phyloP scores from a whole-genome alignment of 1,140 invertebrate species.

The Panagrolaimus sp. region DNA sequence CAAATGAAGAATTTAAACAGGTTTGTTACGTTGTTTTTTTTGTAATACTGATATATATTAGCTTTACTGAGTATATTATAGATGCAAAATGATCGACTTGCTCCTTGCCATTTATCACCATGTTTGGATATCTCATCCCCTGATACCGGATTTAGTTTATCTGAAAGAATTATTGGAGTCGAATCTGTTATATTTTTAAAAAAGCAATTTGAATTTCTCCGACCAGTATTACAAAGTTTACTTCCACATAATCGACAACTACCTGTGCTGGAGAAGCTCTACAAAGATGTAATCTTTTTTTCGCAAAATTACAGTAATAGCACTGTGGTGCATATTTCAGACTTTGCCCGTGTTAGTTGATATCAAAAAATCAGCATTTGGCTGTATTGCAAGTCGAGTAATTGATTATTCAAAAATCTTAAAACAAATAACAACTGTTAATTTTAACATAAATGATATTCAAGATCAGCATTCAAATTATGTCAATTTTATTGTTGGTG shows the following conservation, averaged over 20 bases:
- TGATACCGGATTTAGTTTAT: conserved; percentile 72
- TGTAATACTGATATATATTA: too few species aligned
- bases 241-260: conserved; percentile 52
- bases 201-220: conserved; percentile 75
- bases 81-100: neutral
- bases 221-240: conserved; percentile 69
- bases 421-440: conserved; percentile 73
- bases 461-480: conserved; percentile 89
- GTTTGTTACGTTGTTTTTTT: conserved; percentile 1
- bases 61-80: neutral
- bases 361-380: conserved; percentile 76
- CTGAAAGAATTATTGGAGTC: conserved; percentile 78
- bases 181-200: conserved; percentile 85
- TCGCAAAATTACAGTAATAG: neutral
- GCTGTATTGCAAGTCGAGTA: conserved; percentile 71
- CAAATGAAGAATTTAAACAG: neutral
- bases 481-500: conserved; percentile 62
- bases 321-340: conserved; percentile 39
- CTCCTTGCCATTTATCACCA: conserved; percentile 64
- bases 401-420: conserved; percentile 76
- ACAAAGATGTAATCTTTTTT: conserved; percentile 35
- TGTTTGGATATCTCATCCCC: conserved; percentile 69
- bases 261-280: conserved; percentile 57
- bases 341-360: conserved; percentile 63
- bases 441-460: conserved; percentile 88